A percentile compares a stretch with the other conserved stretches of the same genome.
Conservation (phyloP, 23 tunicate species). For the Trididemnum clinides region DNA sequence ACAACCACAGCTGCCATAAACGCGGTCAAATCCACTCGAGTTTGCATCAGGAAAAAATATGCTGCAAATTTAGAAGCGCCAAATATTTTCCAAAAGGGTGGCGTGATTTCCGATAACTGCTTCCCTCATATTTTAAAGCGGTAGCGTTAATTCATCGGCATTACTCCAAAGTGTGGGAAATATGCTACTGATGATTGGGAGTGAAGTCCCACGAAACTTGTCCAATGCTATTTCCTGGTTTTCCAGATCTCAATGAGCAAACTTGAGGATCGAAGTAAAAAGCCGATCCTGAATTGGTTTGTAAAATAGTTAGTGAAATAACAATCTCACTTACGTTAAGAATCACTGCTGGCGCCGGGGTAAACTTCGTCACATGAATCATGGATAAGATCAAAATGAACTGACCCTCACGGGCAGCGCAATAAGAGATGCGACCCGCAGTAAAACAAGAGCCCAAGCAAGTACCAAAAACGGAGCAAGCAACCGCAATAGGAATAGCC, state of each 20-base stretch:
- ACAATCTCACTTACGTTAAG: slow-evolving; percentile 87
- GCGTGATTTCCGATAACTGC: no score
- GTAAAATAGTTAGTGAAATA: no score
- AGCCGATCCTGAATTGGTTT: no score
- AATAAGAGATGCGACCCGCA: slow-evolving; percentile 84
- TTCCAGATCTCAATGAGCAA: no score
- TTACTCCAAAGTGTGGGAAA: background rate
- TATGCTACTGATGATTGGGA: background rate
- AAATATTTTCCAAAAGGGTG: no score
- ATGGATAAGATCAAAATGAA: slow-evolving; percentile 80
- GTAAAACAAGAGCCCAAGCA: slow-evolving; percentile 97
- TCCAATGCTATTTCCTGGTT: no score
- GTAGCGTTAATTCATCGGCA: background rate
- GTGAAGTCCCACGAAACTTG: no score
- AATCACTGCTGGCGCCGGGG: slow-evolving; percentile 96
- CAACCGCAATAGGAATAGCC: slow-evolving; percentile 81
- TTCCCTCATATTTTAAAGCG: background rate
- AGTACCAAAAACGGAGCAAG: slow-evolving; percentile 92
- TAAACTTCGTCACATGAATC: slow-evolving; percentile 69
- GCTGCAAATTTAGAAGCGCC: background rate
- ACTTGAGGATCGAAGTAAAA: no score
- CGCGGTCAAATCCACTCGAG: no score
- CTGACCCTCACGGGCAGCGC: slow-evolving; percentile 91
- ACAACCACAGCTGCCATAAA: no score
- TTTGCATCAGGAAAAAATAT: no score